These are phyloP conservation scores for Todus mexicanus DNA, from an alignment of 2,797 vertebrate species.

Conservation along the genomic window DNA sequence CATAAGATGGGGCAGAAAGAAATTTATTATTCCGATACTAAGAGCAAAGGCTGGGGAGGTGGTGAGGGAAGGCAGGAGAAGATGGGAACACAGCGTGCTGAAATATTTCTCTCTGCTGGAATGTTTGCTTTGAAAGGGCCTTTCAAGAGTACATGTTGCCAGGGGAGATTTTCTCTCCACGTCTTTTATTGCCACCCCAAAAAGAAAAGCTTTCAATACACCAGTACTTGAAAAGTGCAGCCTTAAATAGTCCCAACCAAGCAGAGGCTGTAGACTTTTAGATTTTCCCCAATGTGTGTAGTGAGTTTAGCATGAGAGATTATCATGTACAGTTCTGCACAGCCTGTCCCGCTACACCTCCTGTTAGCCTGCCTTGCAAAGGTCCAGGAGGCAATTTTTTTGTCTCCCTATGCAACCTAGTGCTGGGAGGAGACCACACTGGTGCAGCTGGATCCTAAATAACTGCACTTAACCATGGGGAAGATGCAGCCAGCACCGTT, in stretches of 20 bases:
- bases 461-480: fast-evolving
- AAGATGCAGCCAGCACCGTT: neutral
- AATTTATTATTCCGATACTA: neutral
- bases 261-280: neutral
- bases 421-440: neutral
- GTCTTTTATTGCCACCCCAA: constrained; percentile 20
- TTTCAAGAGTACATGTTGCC: constrained; percentile 37
- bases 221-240: neutral
- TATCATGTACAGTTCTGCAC: neutral
- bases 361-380: neutral
- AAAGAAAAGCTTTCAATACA: constrained; percentile 14
- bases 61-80: neutral
- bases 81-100: neutral
- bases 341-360: neutral
- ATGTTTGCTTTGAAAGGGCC: constrained; percentile 24
- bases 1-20: neutral
- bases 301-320: neutral
- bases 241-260: neutral
- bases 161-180: constrained; percentile 36
- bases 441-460: neutral
- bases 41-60: neutral
- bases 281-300: neutral
- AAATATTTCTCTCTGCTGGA: neutral
- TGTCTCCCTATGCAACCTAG: neutral
- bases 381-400: neutral